Evolutionary conservation across 2,797 vertebrate genomes (phyloP).

Genomic region (Tympanoctomys barrerae): DNA sequence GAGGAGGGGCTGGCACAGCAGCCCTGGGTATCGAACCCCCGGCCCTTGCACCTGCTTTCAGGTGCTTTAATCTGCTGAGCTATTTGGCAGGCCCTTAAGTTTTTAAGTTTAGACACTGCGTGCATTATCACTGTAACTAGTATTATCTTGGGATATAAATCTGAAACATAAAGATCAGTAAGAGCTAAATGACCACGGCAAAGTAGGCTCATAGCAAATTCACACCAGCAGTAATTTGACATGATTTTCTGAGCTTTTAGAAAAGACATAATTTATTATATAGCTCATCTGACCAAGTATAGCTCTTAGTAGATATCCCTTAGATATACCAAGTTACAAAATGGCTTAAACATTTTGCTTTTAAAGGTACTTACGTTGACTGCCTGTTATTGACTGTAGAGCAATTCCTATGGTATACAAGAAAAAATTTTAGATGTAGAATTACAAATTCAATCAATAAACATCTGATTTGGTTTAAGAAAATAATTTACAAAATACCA

Average conservation of each 20-base stretch:
- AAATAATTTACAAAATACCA: constrained; percentile 29
- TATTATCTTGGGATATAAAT: constrained; percentile 56
- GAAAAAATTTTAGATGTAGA: constrained; percentile 63
- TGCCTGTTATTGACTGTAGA: constrained; percentile 78
- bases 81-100: not conserved
- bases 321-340: constrained; percentile 41
- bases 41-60: too few relatives aligned
- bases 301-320: not conserved
- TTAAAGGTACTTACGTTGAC: constrained; percentile 78
- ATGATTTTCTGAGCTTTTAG: constrained; percentile 44
- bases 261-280: constrained; percentile 14
- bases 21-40: too few relatives aligned
- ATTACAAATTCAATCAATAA: constrained; percentile 40
- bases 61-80: too few relatives aligned
- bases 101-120: constrained; percentile 39
- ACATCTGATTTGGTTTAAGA: constrained; percentile 27
- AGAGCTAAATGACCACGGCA: not conserved
- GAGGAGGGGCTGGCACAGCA: too few relatives aligned
- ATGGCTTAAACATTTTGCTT: constrained; percentile 48
- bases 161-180: constrained; percentile 4
- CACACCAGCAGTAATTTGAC: not conserved
- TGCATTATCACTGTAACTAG: not conserved
- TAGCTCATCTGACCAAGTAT: constrained; percentile 42
- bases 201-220: constrained; percentile 6
- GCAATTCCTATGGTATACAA: constrained; percentile 76